Evolutionary conservation across 1,140 invertebrate species (phyloP).

Genomic region (Dendroctonus valens): DNA sequence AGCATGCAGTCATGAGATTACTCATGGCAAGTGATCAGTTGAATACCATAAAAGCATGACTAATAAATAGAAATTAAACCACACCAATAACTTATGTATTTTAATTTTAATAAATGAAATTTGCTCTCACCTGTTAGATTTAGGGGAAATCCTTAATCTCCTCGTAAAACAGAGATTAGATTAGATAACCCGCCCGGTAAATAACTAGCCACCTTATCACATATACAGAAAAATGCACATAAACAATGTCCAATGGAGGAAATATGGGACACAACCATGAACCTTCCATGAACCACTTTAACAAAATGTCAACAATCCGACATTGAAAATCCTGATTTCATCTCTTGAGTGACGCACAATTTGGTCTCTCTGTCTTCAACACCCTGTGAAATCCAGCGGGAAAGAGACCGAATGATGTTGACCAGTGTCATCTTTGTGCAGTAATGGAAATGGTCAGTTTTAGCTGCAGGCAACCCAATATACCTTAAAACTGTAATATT

Average conservation of each 20-base stretch:
- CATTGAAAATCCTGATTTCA: not conserved
- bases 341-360: too few species aligned
- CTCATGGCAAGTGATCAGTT: not conserved
- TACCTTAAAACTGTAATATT: too few species aligned
- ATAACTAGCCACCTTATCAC: slow-evolving; percentile 3
- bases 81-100: not conserved
- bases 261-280: slow-evolving; percentile 23
- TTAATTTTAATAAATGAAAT: not conserved
- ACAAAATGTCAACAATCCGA: slow-evolving; percentile 15
- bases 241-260: not conserved
- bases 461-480: too few species aligned
- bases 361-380: too few species aligned
- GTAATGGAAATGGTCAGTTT: too few species aligned
- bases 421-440: too few species aligned
- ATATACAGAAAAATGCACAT: not conserved
- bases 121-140: slow-evolving; percentile 17
- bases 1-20: not conserved
- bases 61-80: slow-evolving; percentile 11
- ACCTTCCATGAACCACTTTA: not conserved
- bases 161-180: slow-evolving; percentile 12
- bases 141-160: slow-evolving; percentile 10
- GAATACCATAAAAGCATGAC: slow-evolving; percentile 3
- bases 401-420: too few species aligned
- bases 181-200: slow-evolving; percentile 18
- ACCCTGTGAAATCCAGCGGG: too few species aligned